Conservation (phyloP, 2,888 invertebrate genomes). For the Elysia crispata region DNA sequence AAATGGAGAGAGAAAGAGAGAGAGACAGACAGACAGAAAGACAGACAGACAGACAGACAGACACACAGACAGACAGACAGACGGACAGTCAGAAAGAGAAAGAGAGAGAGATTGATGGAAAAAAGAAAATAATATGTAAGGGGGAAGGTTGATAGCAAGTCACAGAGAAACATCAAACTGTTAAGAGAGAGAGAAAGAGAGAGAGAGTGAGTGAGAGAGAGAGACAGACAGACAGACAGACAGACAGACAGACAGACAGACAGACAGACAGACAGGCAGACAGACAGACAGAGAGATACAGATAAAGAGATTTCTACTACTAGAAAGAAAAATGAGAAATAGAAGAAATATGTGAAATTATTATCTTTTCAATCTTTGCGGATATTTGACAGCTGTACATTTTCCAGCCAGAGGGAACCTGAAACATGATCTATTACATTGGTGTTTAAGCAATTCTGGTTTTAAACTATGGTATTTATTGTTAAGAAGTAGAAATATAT, state of each 20-base stretch:
- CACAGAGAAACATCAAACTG: not conserved
- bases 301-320: not conserved
- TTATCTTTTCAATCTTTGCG: no score
- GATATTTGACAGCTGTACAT: no score
- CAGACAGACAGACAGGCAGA: not conserved
- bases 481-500: no score
- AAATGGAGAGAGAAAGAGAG: not conserved
- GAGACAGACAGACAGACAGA: not conserved
- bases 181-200: constrained; percentile 15
- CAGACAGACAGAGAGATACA: not conserved
- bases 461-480: no score
- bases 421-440: no score
- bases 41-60: not conserved
- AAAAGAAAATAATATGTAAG: not conserved
- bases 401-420: no score
- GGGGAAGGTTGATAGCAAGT: not conserved
- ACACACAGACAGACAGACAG: not conserved
- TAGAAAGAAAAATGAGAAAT: not conserved
- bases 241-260: not conserved
- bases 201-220: constrained; percentile 19
- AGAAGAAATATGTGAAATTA: no score
- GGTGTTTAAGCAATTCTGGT: no score
- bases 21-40: no score
- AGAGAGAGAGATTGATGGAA: not conserved
- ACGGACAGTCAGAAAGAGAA: not conserved